Base-by-base conservation (phyloP, 2,888 invertebrate genomes). In the Dynastes maya region DNA sequence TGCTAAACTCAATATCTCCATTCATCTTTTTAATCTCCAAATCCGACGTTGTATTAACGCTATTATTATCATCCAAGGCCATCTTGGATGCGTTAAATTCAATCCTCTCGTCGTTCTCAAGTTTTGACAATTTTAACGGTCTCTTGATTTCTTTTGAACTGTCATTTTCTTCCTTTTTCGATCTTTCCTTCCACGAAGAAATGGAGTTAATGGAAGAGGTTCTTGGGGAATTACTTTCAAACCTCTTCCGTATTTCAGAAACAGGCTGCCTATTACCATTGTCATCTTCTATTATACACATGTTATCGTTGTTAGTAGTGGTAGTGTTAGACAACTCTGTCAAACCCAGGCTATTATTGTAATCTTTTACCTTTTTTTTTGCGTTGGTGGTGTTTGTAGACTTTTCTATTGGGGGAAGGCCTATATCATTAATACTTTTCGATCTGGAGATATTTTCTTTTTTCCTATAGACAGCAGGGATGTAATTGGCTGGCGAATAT, bases 401-500 rank as follows among this genome's bases (percentile, higher is more conserved):
- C 83, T 0, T 87, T 82, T 88, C 87, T 76, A 87, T 82, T 22
- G 89, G 89, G 84, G 82, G 90, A 85, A 71, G 87, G 0, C 92
- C 92, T 63, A 92, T 92, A 84, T 92, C 92, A 83, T 90, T 92
- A 70, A 91, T 92, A 0, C 91, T 91, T 82, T 92, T 92, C 0
- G 92, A 92, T 74, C 88, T 84, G 22, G 88, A 83, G 70, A 88
- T 86, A 81, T 86, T 86, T 63, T 87, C 87, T 40, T 78, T 75
- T 82, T 87, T 86, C 75, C 89, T 83, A 64, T 86, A 82, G 77
- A 87, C 85, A 65, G 88, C 86, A 80, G 95, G 94, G 85, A 93
- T 92, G 88, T 95, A 95, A 86, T 93, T 92, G 58, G 93, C 91
- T 70, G 95, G 94, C 55, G 95, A 95, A 86, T 95, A 95, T 88